phyloP scores from a whole-genome alignment of 2,797 vertebrate species.

The Acrossocheilus fasciatus region DNA sequence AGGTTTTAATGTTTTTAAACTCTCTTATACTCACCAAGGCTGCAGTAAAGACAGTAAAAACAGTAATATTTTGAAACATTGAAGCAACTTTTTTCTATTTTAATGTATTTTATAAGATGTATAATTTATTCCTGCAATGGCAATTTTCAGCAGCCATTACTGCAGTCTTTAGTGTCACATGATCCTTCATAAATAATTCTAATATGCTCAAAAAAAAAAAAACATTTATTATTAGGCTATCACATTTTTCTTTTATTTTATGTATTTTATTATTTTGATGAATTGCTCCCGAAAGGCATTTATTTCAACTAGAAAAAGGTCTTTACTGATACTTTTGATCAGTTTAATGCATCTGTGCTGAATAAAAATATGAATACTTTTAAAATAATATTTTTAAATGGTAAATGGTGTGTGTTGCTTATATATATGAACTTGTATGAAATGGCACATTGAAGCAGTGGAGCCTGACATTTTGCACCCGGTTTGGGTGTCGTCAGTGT shows the following conservation, averaged over 20 bases:
- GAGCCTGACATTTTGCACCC: neutral
- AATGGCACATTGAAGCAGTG: neutral
- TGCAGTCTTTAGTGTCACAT: neutral
- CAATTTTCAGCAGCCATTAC: neutral
- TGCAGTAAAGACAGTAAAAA: neutral
- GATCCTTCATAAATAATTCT: neutral
- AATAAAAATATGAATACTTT: neutral
- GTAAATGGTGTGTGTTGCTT: neutral
- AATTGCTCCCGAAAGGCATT: neutral
- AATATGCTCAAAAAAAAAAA: neutral
- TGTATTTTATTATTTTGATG: neutral
- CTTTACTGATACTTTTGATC: too few relatives aligned
- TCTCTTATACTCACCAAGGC: neutral
- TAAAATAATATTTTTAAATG: neutral
- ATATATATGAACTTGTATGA: neutral
- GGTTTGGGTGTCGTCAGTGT: neutral
- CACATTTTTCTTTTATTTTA: too few relatives aligned
- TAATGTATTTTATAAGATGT: neutral
- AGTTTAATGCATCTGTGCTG: too few relatives aligned
- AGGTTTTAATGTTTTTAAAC: neutral
- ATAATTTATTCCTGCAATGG: neutral
- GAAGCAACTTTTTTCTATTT: neutral
- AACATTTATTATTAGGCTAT: too few relatives aligned
- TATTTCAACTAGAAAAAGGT: neutral
- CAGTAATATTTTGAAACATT: neutral